phyloP scores from a whole-genome alignment of 2,888 invertebrate genomes.

The Luperina testacea region DNA sequence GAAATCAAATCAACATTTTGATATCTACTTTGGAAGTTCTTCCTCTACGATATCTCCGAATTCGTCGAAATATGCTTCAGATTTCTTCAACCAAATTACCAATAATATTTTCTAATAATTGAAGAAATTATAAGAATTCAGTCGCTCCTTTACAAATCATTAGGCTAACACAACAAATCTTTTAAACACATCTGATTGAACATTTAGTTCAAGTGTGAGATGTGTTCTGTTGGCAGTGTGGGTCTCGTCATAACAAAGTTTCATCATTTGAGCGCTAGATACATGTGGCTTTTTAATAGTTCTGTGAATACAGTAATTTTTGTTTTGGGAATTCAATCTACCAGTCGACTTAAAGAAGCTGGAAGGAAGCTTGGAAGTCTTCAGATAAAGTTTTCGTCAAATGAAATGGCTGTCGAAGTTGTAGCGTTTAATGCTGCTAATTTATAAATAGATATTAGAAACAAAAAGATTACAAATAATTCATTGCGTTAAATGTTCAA shows the following conservation, averaged over 20 bases:
- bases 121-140: constrained; percentile 62
- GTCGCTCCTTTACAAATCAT: constrained; percentile 59
- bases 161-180: constrained; percentile 50
- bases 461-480: constrained; percentile 32
- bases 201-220: constrained; percentile 37
- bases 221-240: constrained; percentile 61
- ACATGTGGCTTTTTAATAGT: constrained; percentile 30
- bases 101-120: constrained; percentile 39
- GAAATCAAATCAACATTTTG: constrained; percentile 32
- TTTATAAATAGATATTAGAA: constrained; percentile 9
- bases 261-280: constrained; percentile 61
- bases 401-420: constrained; percentile 22
- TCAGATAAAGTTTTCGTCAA: constrained; percentile 2
- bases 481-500: constrained; percentile 33
- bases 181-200: constrained; percentile 39
- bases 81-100: constrained; percentile 42
- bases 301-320: constrained; percentile 34
- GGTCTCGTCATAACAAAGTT: constrained; percentile 42
- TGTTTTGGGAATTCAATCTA: constrained; percentile 20
- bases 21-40: neutral
- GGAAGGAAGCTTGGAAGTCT: neutral
- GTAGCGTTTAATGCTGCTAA: constrained; percentile 27
- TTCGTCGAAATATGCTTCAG: neutral
- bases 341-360: neutral
- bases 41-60: neutral